Conservation (phyloP, 2,888 invertebrate species). For the Apotomis turbidana region DNA sequence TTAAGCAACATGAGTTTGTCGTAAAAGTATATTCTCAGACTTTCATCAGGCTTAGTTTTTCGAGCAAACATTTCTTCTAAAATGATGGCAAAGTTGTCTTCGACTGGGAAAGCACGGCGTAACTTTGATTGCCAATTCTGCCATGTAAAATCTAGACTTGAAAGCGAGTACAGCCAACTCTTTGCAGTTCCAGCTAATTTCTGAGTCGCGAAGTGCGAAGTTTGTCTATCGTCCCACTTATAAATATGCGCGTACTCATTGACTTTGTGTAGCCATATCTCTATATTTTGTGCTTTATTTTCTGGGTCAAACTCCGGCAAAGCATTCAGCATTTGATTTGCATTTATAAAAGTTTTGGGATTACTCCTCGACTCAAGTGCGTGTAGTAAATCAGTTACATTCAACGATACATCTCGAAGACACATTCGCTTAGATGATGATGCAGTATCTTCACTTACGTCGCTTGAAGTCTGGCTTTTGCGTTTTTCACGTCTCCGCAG, state of each 20-base stretch:
- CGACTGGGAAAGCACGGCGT: not conserved
- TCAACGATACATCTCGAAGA: no score
- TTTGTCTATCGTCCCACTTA: not conserved
- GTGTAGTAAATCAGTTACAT: no score
- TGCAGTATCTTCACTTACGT: no score
- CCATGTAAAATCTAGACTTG: conserved; percentile 12
- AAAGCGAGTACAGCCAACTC: not conserved
- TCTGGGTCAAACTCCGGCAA: no score
- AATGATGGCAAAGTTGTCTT: not conserved
- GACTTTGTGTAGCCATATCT: not conserved
- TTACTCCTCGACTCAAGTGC: no score
- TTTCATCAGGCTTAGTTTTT: not conserved
- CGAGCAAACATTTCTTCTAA: conserved; percentile 1
- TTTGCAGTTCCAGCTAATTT: conserved; percentile 12
- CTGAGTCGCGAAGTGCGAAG: conserved; percentile 5
- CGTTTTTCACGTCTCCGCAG: no score
- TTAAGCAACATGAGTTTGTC: no score
- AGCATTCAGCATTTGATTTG: conserved; percentile 7
- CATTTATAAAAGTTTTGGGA: no score
- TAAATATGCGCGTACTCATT: conserved; percentile 9
- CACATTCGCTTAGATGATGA: no score
- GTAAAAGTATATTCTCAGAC: conserved; percentile 3
- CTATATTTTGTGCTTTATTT: no score
- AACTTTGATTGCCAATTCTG: not conserved
- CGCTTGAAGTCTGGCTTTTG: no score